Evolutionary conservation across 1,140 invertebrate genomes (phyloP), one percentile per base, ranked within the genome.

Genomic region (Drosophila triauraria): DNA sequence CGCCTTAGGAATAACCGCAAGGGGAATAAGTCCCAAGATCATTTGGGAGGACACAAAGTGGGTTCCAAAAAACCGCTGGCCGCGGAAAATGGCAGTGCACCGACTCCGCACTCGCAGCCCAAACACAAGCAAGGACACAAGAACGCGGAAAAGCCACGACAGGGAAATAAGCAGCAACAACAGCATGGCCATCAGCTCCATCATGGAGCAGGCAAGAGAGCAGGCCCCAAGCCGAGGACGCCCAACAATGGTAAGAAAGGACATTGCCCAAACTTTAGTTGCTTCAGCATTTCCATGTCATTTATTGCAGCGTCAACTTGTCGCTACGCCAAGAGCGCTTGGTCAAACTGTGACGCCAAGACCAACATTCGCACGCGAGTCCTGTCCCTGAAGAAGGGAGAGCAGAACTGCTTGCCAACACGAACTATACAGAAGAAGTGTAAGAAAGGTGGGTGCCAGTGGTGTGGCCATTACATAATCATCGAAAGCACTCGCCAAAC

Each of bases 371-470:
- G 97, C 76, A 95, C 96, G 15, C 94, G 97, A 63, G 97, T 95
- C 23, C 93, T 98, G 54, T 97, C 95, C 17, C 93, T 98, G 78
- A 97, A 97, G 93, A 97, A 96, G 90, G 96, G 96, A 51, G 96
- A 97, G 83, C 94, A 95, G 25, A 94, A 94, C 60, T 98, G 97
- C 93, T 95, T 97, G 82, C 94, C 94, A 62, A 96, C 95, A 43
- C 97, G 97, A 93, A 96, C 95, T 15, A 96, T 98, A 75, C 95
- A 96, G 92, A 97, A 97, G 93, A 97, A 97, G 85, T 98, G 97
- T 94, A 98, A 97, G 93, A 97, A 97, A 95, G 95, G 97, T 97
- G 94, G 92, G 75, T 64, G n/a, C 15, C 10, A 13, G 10, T n/a
- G n/a, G 38, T 17, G 15, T 15, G 5, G 15, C 10, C 1, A 8